phyloP scores from a whole-genome alignment of 2,797 vertebrate species.

The Cyclura pinguis region DNA sequence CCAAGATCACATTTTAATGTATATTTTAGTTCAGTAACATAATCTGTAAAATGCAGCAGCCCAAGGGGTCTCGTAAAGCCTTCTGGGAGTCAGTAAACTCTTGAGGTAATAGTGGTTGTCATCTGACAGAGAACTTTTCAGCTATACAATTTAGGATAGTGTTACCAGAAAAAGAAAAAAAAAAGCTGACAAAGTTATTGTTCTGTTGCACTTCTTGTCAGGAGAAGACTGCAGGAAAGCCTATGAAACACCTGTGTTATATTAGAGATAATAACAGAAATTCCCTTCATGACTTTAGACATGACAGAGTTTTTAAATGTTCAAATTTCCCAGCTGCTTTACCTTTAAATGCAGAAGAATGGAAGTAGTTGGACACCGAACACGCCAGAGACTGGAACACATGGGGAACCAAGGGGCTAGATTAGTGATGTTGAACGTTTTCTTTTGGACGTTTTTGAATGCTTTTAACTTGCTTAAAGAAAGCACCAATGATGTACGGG shows the following conservation, averaged over 20 bases:
- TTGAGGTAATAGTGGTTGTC: slow-evolving; percentile 31
- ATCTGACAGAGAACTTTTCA: slow-evolving; percentile 39
- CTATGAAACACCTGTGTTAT: slow-evolving; percentile 25
- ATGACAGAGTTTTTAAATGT: not conserved
- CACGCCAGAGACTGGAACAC: not conserved
- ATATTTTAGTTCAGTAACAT: not conserved
- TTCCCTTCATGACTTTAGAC: slow-evolving; percentile 24
- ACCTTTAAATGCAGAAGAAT: not conserved
- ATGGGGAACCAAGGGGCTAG: not conserved
- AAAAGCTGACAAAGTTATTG: slow-evolving; percentile 1
- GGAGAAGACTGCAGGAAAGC: not conserved
- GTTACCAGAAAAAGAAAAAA: not conserved
- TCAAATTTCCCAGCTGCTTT: slow-evolving; percentile 40
- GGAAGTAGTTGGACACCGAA: not conserved
- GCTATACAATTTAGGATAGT: slow-evolving; percentile 27
- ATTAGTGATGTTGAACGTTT: not conserved
- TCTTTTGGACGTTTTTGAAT: not conserved
- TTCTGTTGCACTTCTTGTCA: slow-evolving; percentile 31
- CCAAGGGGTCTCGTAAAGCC: not conserved
- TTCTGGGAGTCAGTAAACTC: slow-evolving; percentile 33
- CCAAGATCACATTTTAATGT: not conserved
- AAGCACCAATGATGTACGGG: not conserved
- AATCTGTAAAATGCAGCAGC: not conserved
- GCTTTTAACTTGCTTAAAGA: not conserved
- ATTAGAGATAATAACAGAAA: not conserved